phyloP scores from a whole-genome alignment of 2,797 vertebrate genomes.

The Mus minutoides region DNA sequence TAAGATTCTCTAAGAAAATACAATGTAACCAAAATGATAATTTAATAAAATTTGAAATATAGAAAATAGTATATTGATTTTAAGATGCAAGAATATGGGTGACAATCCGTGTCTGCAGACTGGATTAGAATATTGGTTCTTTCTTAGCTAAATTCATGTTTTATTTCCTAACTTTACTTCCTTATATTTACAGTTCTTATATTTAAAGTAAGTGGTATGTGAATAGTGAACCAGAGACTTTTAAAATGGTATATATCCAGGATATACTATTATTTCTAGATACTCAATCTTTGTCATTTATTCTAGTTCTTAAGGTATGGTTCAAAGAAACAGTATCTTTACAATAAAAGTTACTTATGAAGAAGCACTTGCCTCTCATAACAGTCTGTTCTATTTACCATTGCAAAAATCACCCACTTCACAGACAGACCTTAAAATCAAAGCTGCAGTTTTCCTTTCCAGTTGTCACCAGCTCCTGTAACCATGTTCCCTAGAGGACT shows the following conservation, averaged over 20 bases:
- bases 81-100: background rate
- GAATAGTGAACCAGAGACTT: background rate
- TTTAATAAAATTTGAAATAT: background rate
- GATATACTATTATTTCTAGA: background rate
- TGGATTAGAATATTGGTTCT: background rate
- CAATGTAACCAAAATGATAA: background rate
- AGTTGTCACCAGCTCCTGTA: no score
- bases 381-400: background rate
- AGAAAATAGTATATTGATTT: background rate
- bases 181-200: background rate
- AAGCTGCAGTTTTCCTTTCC: background rate
- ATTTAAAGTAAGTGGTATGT: background rate
- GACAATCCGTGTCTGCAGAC: background rate
- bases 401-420: conserved; percentile 7
- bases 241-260: conserved; percentile 31
- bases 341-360: conserved; percentile 43
- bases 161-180: background rate
- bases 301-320: background rate
- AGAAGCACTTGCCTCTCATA: background rate
- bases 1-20: background rate
- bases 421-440: background rate
- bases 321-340: conserved; percentile 8
- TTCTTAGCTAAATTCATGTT: background rate
- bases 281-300: background rate
- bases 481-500: no score